phyloP scores from a whole-genome alignment of 23 tunicate genomes.

The Halocynthia roretzi region DNA sequence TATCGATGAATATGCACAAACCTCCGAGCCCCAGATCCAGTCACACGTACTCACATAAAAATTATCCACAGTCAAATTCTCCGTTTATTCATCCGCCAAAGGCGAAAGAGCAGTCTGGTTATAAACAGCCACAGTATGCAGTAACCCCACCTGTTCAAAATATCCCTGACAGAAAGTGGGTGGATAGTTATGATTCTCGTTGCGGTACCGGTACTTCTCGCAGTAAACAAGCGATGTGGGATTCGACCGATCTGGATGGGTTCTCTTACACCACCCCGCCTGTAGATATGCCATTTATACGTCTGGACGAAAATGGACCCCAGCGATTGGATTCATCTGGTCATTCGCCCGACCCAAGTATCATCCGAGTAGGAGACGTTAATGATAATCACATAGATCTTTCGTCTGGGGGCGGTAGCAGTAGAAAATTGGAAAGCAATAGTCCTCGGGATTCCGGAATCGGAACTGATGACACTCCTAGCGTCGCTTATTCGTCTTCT shows the following conservation, averaged over 20 bases:
- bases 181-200: slow-evolving; percentile 10
- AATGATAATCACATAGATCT: background rate
- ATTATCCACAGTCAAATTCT: too few species aligned
- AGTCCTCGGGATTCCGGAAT: slow-evolving; percentile 23
- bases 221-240: slow-evolving; percentile 25
- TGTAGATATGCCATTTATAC: too few species aligned
- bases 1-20: too few species aligned
- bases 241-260: slow-evolving; percentile 18
- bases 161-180: slow-evolving; percentile 9
- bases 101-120: too few species aligned
- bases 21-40: too few species aligned
- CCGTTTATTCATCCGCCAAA: too few species aligned
- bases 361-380: background rate
- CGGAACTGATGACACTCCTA: slow-evolving; percentile 12
- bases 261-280: slow-evolving; percentile 11
- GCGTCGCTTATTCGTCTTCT: background rate
- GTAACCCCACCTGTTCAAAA: too few species aligned
- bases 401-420: background rate
- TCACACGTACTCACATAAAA: too few species aligned
- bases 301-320: background rate
- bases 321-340: background rate
- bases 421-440: slow-evolving; percentile 16
- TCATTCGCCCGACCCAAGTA: background rate
- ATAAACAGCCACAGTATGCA: too few species aligned
- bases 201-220: slow-evolving; percentile 18